A percentile compares a stretch with the other conserved stretches of the same genome.
Conservation (phyloP, 2,113 vertebrate genomes). For the Psittacula cyanocephala region DNA sequence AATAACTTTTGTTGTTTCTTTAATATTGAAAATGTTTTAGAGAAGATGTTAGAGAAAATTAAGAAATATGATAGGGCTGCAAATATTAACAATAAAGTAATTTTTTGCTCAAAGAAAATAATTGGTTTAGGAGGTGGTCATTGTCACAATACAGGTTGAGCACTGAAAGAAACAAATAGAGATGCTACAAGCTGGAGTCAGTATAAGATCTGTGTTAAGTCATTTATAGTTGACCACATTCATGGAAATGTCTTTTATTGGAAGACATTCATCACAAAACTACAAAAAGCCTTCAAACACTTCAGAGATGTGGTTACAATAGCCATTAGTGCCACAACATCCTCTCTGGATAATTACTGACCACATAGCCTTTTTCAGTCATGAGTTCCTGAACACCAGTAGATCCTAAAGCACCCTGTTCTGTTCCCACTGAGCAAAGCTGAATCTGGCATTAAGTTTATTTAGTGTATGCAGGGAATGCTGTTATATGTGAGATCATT, state of each 20-base stretch:
- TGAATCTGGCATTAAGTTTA: not conserved
- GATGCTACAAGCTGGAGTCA: not conserved
- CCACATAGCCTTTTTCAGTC: not conserved
- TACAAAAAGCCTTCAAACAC: not conserved
- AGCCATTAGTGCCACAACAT: not conserved
- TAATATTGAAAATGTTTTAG: not conserved
- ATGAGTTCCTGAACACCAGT: not conserved
- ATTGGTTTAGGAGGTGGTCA: not conserved
- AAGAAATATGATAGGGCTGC: not conserved
- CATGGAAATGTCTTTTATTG: not conserved
- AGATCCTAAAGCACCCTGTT: not conserved
- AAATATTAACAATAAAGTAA: not conserved
- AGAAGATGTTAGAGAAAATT: not conserved
- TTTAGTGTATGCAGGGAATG: not conserved
- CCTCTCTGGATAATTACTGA: not conserved
- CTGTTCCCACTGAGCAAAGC: not conserved
- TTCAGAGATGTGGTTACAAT: not conserved
- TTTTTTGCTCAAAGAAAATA: not conserved
- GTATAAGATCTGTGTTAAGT: not conserved
- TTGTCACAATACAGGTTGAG: not conserved
- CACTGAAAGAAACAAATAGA: not conserved
- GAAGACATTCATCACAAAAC: not conserved
- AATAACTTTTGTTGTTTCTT: not conserved
- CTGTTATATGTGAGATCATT: not conserved
- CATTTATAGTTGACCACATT: not conserved